These are phyloP conservation scores for Nansenia antarctica DNA, from an alignment of 2,113 vertebrate genomes.

Conservation along the genomic window DNA sequence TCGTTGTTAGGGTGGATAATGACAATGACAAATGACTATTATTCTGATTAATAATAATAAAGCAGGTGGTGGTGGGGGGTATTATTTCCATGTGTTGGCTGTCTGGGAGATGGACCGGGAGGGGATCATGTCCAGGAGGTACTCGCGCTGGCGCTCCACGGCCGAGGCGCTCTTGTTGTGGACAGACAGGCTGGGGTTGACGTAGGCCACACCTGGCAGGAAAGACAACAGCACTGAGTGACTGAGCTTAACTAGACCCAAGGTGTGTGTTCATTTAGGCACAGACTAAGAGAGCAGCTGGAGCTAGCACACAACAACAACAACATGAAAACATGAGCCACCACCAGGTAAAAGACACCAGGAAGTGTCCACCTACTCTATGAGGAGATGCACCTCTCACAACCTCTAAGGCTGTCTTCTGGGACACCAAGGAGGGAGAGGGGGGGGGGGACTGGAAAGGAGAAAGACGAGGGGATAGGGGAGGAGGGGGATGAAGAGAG, in stretches of 20 bases:
- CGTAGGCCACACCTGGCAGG: constrained; percentile 86
- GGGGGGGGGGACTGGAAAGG: neutral
- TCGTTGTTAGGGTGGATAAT: constrained; percentile 62
- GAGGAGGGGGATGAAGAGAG: neutral
- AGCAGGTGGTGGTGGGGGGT: constrained; percentile 38
- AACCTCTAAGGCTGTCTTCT: neutral
- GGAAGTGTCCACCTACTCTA: neutral
- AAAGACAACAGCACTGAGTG: constrained; percentile 23
- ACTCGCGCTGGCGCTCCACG: constrained; percentile 95
- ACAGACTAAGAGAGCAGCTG: neutral
- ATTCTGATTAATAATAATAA: constrained; percentile 54
- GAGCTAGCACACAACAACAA: neutral
- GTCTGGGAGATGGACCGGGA: constrained; percentile 96
- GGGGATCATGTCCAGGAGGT: constrained; percentile 98
- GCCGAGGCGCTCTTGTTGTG: constrained; percentile 87
- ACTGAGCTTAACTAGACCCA: neutral
- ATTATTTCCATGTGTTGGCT: constrained; percentile 94
- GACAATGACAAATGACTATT: constrained; percentile 68
- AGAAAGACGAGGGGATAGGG: constrained; percentile 4
- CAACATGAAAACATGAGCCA: neutral
- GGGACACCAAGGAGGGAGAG: neutral
- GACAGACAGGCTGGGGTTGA: constrained; percentile 87
- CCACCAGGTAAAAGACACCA: neutral
- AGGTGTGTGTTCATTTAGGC: neutral
- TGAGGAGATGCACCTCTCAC: neutral